Evolutionary conservation across 2,797 vertebrate genomes (phyloP), one percentile per base, ranked within the genome.

Genomic region (Babyrousa celebensis): DNA sequence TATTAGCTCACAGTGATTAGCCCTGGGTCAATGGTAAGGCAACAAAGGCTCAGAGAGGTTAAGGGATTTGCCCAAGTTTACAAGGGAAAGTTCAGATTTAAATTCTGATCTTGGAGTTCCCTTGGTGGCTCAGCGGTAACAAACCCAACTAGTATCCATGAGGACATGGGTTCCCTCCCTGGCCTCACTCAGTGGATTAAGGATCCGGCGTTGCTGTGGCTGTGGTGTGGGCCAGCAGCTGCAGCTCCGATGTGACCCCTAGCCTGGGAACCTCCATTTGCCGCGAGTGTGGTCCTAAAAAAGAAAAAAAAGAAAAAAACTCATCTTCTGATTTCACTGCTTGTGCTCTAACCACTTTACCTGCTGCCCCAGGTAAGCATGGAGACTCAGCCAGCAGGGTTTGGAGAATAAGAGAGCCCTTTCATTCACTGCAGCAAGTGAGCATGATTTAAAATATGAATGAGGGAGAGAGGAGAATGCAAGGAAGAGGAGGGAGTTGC

Each of bases 321-420:
- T 48, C 5, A 48, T 48, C 43, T 48, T 48, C 43, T 54, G 56
- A 91, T 36, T 36, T 48, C 17, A 9, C 6, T 17, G 3, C 6
- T 48, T 10, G 11, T 54, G 52, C 25, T 40, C 18, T 32, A 29
- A 27, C 16, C 23, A 7, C 36, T 29, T 80, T 3, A 0, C 67
- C 32, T 21, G 0, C 65, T 3, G 32, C 14, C 70, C 9, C 15
- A 63, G 95, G 25, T 23, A 74, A 60, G 29, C 56, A 72, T 86
- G 85, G 72, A 85, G 74, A 92, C 67, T 43, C 62, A 58, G 62
- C 14, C 32, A 32, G 20, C 23, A 92, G 9, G 9, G 36, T 71
- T 87, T 77, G 67, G 68, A 56, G 92, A 68, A 74, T 68, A 87
- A 96, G 94, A 56, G 56, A 92, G 78, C 43, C 21, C 32, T 70